phyloP scores from a whole-genome alignment of 1,140 invertebrate species.

The Drosophila willistoni region DNA sequence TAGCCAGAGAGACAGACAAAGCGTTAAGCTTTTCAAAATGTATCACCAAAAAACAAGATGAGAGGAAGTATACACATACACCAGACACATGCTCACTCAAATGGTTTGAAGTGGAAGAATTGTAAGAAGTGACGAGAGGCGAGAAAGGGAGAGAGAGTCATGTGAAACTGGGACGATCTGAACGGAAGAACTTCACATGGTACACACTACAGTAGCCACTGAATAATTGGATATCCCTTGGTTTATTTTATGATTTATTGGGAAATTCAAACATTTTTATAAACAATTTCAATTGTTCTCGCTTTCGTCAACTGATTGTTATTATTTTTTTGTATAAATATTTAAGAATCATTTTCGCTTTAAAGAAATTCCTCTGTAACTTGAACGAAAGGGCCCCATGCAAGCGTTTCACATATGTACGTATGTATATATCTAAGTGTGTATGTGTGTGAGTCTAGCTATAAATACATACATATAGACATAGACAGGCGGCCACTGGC shows the following conservation, averaged over 20 bases:
- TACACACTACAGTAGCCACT: slow-evolving; percentile 3
- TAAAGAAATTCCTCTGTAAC: slow-evolving; percentile 3
- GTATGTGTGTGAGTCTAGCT: not conserved
- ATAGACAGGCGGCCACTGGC: slow-evolving; percentile 11
- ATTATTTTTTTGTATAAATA: too few species aligned
- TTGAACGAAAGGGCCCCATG: slow-evolving; percentile 4
- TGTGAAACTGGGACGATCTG: slow-evolving; percentile 9
- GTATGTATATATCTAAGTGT: not conserved
- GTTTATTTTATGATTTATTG: not conserved
- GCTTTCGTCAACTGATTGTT: too few species aligned
- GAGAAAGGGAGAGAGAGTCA: not conserved
- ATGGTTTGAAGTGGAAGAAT: not conserved
- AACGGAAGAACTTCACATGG: slow-evolving; percentile 5
- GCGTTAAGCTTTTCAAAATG: slow-evolving; percentile 2
- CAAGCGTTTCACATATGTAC: not conserved
- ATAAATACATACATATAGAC: slow-evolving; percentile 9
- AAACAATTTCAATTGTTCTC: not conserved
- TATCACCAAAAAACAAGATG: slow-evolving; percentile 9
- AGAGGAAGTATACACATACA: not conserved
- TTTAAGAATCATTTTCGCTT: not conserved
- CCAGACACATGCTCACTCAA: too few species aligned
- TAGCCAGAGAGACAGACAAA: slow-evolving; percentile 3
- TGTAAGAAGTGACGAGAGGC: not conserved
- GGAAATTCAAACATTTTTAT: not conserved
- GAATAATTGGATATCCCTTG: not conserved